A percentile compares a stretch with the other conserved stretches of the same genome.
These are phyloP conservation scores for Dendrocincla tyrannina DNA, from an alignment of 2,797 vertebrate genomes.

Conservation along the genomic window DNA sequence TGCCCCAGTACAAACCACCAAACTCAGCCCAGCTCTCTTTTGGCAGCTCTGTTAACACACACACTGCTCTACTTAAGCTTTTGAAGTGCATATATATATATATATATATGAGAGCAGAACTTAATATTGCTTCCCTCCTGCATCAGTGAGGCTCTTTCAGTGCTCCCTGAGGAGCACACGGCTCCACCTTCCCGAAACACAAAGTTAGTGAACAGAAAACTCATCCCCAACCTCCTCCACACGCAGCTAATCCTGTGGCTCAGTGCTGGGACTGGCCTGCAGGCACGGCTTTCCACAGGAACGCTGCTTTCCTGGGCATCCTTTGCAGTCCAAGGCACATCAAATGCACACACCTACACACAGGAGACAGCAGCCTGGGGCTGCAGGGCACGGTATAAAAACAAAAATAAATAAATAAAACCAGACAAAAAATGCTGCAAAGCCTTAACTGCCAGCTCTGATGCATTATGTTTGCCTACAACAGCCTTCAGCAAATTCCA, in stretches of 20 bases:
- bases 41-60: neutral
- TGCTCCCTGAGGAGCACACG: neutral
- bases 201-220: neutral
- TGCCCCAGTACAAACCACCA: accelerated
- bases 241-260: neutral
- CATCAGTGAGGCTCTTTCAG: neutral
- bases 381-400: neutral
- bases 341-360: accelerated
- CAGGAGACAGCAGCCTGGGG: neutral
- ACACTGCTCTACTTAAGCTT: neutral
- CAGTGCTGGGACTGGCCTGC: accelerated
- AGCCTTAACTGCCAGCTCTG: neutral
- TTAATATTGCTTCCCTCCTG: neutral
- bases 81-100: neutral
- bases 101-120: neutral
- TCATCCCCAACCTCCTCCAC: accelerated
- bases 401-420: accelerated
- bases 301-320: accelerated
- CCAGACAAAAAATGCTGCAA: accelerated
- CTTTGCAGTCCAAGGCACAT: neutral
- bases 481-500: neutral
- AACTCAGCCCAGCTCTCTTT: neutral
- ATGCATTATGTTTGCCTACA: neutral
- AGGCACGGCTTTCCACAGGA: neutral
- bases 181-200: neutral